phyloP scores from a whole-genome alignment of 2,888 invertebrate species.

The Stramonita haemastoma region DNA sequence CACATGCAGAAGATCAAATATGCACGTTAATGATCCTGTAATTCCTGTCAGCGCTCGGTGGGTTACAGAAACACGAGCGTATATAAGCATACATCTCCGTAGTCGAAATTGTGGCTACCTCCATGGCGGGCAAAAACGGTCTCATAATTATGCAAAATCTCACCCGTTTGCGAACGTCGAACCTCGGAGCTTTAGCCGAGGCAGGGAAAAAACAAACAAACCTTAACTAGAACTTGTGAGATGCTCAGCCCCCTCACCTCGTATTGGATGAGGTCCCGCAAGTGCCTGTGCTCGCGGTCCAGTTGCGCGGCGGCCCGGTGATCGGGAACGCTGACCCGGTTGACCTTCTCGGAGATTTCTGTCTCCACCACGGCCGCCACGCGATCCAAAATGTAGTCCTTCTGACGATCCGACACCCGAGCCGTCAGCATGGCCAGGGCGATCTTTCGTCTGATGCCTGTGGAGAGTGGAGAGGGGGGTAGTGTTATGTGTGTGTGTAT shows the following conservation, averaged over 20 bases:
- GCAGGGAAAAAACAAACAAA: too few species aligned
- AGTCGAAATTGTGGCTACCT: too few species aligned
- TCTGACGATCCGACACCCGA: constrained; percentile 48
- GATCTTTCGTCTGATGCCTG: constrained; percentile 46
- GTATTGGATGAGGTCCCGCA: constrained; percentile 26
- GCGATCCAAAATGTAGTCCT: constrained; percentile 40
- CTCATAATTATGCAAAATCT: too few species aligned
- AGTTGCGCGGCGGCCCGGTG: constrained; percentile 42
- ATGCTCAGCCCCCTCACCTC: not conserved
- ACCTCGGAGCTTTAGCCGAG: too few species aligned
- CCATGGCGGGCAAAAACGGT: too few species aligned
- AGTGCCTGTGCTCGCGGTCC: constrained; percentile 29
- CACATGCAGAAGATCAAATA: too few species aligned
- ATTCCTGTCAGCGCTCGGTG: too few species aligned
- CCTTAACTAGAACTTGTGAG: not conserved
- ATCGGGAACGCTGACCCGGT: constrained; percentile 45
- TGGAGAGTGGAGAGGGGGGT: not conserved
- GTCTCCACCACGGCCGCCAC: constrained; percentile 44
- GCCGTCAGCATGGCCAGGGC: constrained; percentile 46
- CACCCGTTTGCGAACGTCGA: too few species aligned
- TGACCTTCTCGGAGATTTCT: constrained; percentile 41
- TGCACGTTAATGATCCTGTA: too few species aligned
- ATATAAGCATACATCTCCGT: too few species aligned
- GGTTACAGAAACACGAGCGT: too few species aligned
- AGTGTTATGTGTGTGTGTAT: too few species aligned